Evolutionary conservation across 35 echinoderm and acorn worm species (phyloP), one percentile per base, ranked within the genome.

Genomic region (Heliocidaris erythrogramma): DNA sequence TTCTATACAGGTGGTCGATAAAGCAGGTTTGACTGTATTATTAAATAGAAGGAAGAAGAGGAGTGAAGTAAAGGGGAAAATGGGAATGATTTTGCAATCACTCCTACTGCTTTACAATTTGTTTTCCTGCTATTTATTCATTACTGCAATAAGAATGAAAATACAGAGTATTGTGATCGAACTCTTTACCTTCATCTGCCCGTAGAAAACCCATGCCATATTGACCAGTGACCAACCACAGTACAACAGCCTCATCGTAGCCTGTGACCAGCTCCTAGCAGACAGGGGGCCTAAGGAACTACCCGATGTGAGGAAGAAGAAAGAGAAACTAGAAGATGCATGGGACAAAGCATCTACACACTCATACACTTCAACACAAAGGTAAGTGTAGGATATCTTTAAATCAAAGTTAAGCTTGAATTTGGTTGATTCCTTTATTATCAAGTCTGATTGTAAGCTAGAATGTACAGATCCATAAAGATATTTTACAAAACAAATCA

Each of bases 221-320:
- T 91, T 97, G 84, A 90, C 91, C 50, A 94, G 86, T 2, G 94
- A 93, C 18, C 95, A 96, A 59, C 97, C 95, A n/a, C 78, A 91
- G 42, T 97, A 97, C 53, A 86, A 97, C 90, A 93, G 86, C 0
- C 92, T 97, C 42, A 94, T 94, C 49, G 56, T 95, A n/a, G 94
- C 69, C 49, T 94, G 30, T 24, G 93, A 96, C 59, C 59, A 84
- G 27, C 52, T 88, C 30, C 85, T 97, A 16, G 89, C 92, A 5
- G 53, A 59, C 12, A 86, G 42, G 48, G 49, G 56, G 12, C 89
- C 94, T 52, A 85, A 86, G 13, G 93, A 96, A 69, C 86, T 90
- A 29, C 95, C 95, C 59, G 53, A 96, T 49, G 69, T 93, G 27
- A 90, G 50, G 53, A 49, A 90, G 31, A 85, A 92, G 48, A 90